Conservation (phyloP, 2,888 invertebrate species). For the Caenorhabditis doughertyi region DNA sequence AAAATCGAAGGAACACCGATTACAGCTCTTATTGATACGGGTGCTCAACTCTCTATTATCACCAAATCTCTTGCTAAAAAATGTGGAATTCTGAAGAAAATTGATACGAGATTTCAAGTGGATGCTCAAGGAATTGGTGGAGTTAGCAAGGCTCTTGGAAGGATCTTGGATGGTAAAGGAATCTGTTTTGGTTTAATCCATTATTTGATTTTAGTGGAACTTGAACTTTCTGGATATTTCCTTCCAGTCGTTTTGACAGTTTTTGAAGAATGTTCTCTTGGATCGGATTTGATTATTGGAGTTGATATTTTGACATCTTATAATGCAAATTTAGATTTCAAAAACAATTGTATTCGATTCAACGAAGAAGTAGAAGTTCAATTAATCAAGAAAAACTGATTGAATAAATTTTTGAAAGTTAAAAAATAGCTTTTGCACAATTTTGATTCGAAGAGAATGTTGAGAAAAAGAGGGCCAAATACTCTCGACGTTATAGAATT, state of each 20-base stretch:
- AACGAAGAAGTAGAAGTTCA: conserved; percentile 9
- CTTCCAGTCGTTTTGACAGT: conserved; percentile 43
- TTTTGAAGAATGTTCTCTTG: conserved; percentile 19
- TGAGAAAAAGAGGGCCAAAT: no score
- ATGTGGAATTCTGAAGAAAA: not conserved
- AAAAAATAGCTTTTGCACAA: no score
- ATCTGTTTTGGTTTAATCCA: not conserved
- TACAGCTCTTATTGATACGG: conserved; percentile 44
- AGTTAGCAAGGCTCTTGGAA: conserved; percentile 31
- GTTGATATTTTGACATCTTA: conserved; percentile 47
- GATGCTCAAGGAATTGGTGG: conserved; percentile 47
- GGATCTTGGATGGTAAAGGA: conserved; percentile 40
- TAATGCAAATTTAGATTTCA: conserved; percentile 33
- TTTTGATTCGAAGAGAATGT: no score
- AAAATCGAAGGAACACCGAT: conserved; percentile 8
- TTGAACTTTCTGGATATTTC: conserved; percentile 12
- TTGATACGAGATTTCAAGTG: conserved; percentile 47
- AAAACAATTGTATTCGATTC: conserved; percentile 6
- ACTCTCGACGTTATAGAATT: no score
- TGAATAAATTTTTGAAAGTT: not conserved
- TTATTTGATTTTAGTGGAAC: conserved; percentile 35
- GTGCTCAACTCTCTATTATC: conserved; percentile 56
- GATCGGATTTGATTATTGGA: conserved; percentile 40
- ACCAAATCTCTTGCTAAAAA: conserved; percentile 10
- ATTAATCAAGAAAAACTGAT: not conserved